Conservation (phyloP, 1,140 invertebrate genomes). For the Drosophila virilis region DNA sequence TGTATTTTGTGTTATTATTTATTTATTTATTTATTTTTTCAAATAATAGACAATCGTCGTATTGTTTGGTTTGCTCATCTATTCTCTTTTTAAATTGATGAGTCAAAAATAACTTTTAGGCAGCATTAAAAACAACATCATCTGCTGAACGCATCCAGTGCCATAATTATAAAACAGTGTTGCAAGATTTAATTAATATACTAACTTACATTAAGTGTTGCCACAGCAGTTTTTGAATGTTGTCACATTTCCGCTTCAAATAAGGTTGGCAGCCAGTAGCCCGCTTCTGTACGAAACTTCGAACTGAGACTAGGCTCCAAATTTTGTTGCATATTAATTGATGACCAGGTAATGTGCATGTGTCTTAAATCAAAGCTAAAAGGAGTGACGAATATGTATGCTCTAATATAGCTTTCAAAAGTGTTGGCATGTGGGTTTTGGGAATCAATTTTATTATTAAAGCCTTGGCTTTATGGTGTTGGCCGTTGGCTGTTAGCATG, state of each 20-base stretch:
- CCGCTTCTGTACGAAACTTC: neutral
- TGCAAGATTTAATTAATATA: neutral
- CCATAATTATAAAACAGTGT: neutral
- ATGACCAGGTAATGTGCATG: no score
- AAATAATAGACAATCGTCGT: no score
- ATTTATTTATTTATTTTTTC: neutral
- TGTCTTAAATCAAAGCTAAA: no score
- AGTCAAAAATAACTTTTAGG: no score
- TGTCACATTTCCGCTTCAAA: neutral
- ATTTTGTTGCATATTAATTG: no score
- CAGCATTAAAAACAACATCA: no score
- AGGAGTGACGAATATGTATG: no score
- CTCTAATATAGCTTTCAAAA: neutral
- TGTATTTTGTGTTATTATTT: neutral
- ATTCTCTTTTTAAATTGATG: neutral
- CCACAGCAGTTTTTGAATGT: neutral
- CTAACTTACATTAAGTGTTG: neutral
- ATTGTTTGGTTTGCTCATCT: neutral
- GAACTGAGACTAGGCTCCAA: no score
- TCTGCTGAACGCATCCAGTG: neutral
- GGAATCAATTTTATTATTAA: conserved; percentile 47
- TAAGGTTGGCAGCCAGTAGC: neutral
- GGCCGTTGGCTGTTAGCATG: conserved; percentile 24
- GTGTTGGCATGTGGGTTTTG: neutral
- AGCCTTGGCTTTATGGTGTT: conserved; percentile 35